phyloP scores from a whole-genome alignment of 2,113 vertebrate genomes.

The Dolichallabes microphthalmus region DNA sequence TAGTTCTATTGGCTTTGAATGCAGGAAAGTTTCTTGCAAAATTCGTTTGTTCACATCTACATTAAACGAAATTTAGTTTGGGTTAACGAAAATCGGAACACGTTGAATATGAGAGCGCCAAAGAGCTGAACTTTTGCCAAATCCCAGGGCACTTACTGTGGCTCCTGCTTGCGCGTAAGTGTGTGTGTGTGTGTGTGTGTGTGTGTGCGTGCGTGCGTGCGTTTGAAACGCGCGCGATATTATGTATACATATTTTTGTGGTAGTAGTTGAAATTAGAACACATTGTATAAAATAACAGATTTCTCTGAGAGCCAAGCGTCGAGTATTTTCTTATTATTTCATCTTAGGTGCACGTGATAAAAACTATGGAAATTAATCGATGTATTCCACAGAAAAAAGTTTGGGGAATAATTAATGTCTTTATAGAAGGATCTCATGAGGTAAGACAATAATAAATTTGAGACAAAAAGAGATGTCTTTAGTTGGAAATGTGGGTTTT shows the following conservation, averaged over 20 bases:
- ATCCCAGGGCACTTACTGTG: background rate
- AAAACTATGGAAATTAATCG: background rate
- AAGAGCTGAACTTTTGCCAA: constrained; percentile 35
- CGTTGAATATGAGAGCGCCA: constrained; percentile 1
- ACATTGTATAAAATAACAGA: background rate
- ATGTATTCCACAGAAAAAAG: background rate
- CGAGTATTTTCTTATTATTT: background rate
- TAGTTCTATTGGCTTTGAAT: background rate
- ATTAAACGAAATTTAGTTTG: constrained; percentile 40
- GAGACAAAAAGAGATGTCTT: background rate
- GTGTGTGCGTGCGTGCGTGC: constrained; percentile 6
- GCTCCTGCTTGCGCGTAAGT: background rate
- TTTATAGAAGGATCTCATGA: background rate
- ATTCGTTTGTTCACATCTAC: constrained; percentile 32
- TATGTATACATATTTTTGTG: background rate
- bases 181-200: constrained; percentile 18
- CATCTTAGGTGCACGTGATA: background rate
- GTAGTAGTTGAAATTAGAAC: background rate
- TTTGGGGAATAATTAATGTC: background rate
- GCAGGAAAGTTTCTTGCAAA: background rate
- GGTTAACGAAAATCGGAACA: constrained; percentile 39
- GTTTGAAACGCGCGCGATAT: background rate
- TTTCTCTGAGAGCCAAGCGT: background rate
- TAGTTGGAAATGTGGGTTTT: background rate
- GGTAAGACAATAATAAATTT: background rate